Evolutionary conservation across 1,140 invertebrate genomes (phyloP).

Genomic region (Magallana angulata): DNA sequence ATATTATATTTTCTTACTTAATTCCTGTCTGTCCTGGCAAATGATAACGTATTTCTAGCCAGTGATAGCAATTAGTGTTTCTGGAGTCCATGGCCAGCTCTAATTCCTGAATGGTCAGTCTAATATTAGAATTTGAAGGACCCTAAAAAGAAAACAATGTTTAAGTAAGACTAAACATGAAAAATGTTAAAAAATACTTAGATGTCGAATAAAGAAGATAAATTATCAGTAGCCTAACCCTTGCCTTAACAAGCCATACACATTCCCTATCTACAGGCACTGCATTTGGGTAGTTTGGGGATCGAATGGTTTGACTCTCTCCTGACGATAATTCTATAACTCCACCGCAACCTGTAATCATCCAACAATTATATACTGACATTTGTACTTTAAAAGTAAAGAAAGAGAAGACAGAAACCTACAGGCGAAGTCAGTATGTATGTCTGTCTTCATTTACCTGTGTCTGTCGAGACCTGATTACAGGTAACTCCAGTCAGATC

Average conservation of each 20-base stretch:
- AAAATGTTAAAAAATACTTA: too few species aligned
- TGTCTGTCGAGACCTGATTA: not conserved
- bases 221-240: not conserved
- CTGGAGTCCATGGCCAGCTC: not conserved
- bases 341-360: conserved; percentile 46
- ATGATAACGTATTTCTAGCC: conserved; percentile 54
- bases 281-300: conserved; percentile 41
- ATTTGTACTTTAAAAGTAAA: not conserved
- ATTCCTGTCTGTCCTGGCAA: conserved; percentile 50
- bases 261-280: conserved; percentile 13
- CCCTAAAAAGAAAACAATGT: not conserved
- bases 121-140: conserved; percentile 18
- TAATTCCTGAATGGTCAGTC: conserved; percentile 26
- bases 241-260: conserved; percentile 43
- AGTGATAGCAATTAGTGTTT: conserved; percentile 44
- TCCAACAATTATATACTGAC: not conserved
- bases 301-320: not conserved
- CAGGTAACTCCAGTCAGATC: conserved; percentile 37
- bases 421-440: too few species aligned
- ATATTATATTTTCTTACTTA: not conserved
- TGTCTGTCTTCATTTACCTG: conserved; percentile 15
- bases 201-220: too few species aligned
- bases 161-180: too few species aligned
- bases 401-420: too few species aligned
- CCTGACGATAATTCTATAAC: conserved; percentile 35